Conservation (phyloP, 37 sponge, comb jelly and placozoan species). For the Agelas oroides region DNA sequence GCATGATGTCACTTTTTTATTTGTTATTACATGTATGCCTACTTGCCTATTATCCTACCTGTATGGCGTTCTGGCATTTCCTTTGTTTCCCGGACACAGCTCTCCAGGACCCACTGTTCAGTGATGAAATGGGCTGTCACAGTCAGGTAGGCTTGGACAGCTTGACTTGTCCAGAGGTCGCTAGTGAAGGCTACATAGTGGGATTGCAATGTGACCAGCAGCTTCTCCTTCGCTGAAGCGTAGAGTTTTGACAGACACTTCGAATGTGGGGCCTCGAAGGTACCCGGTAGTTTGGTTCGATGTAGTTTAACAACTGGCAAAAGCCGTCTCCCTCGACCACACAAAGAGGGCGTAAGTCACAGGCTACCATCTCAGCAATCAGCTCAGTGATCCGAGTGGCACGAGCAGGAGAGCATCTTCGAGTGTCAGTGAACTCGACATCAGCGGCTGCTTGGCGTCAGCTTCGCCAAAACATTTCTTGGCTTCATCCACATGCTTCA, state of each 20-base stretch:
- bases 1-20: no score
- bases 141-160: constrained; percentile 35
- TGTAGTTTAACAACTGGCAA: neutral
- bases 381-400: constrained; percentile 21
- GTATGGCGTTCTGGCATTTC: constrained; percentile 41
- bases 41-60: neutral
- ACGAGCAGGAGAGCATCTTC: neutral
- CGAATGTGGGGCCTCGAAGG: constrained; percentile 1
- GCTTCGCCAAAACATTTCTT: neutral
- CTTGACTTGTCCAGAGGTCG: constrained; percentile 42
- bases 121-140: constrained; percentile 18
- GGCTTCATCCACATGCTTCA: neutral
- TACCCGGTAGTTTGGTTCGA: constrained; percentile 24
- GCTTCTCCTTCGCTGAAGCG: neutral
- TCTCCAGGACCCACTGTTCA: neutral
- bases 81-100: constrained; percentile 2
- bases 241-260: neutral
- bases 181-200: constrained; percentile 8
- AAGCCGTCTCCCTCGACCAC: constrained; percentile 33
- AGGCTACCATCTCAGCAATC: constrained; percentile 16
- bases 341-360: constrained; percentile 1
- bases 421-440: no score
- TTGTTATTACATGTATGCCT: no score
- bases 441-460: no score
- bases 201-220: neutral